Percentiles rank a stretch among this genome's conserved stretches.
phyloP scores from a whole-genome alignment of 2,888 invertebrate species.

The Melieria omissa region DNA sequence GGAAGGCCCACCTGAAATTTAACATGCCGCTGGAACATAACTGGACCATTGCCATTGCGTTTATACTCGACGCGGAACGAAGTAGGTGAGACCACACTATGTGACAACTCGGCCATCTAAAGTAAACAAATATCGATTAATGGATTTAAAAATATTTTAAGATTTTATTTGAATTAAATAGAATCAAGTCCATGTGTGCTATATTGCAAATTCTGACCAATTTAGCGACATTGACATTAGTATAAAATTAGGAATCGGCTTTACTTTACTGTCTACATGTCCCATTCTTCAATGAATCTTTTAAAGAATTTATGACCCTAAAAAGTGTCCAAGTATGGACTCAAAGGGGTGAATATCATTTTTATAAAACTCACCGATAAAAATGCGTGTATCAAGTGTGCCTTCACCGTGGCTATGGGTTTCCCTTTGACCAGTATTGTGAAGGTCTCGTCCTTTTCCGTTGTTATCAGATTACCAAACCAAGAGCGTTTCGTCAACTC shows the following conservation, averaged over 20 bases:
- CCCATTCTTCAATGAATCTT: no score
- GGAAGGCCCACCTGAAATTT: conserved; percentile 79
- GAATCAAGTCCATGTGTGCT: no score
- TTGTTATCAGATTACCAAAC: conserved; percentile 98
- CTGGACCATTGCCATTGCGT: conserved; percentile 90
- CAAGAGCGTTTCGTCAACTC: conserved; percentile 98
- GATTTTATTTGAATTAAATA: no score
- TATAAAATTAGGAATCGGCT: no score
- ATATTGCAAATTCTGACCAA: no score
- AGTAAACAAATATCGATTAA: conserved; percentile 14
- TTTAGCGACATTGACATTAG: no score
- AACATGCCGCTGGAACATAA: conserved; percentile 96
- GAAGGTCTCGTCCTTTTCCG: conserved; percentile 96
- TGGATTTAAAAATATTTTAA: neutral
- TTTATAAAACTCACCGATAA: conserved; percentile 81
- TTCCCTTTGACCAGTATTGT: conserved; percentile 97
- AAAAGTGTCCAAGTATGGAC: no score
- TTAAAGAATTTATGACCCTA: no score
- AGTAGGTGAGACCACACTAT: conserved; percentile 98
- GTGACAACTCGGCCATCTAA: conserved; percentile 94
- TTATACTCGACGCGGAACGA: conserved; percentile 98
- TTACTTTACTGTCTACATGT: no score
- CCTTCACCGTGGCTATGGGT: conserved; percentile 95
- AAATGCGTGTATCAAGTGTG: conserved; percentile 98
- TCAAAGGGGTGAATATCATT: no score